These are phyloP conservation scores for Planococcus citri DNA, from an alignment of 1,140 invertebrate genomes.

Conservation along the genomic window DNA sequence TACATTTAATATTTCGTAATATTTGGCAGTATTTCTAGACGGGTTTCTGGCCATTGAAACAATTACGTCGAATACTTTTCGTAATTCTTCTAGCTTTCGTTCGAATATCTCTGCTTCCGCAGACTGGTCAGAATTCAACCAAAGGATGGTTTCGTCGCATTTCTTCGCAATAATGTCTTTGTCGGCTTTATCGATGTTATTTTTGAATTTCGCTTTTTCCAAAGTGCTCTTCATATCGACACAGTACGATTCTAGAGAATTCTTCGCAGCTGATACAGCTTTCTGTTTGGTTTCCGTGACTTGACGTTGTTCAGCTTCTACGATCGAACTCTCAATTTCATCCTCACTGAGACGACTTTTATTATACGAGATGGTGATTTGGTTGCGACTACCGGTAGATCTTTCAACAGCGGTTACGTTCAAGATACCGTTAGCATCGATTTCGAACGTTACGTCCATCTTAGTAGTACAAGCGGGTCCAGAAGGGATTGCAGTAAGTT, in stretches of 20 bases:
- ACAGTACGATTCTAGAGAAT: no score
- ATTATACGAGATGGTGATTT: conserved; percentile 96
- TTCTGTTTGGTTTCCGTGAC: no score
- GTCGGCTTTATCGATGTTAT: conserved; percentile 78
- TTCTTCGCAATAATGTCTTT: conserved; percentile 77
- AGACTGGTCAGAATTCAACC: conserved; percentile 87
- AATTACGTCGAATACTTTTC: no score
- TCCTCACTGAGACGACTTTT: conserved; percentile 90
- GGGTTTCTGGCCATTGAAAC: no score
- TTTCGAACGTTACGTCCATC: conserved; percentile 86
- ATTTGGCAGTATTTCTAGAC: no score
- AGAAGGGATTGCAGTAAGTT: conserved; percentile 86
- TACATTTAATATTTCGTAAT: no score
- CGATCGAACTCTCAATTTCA: no score
- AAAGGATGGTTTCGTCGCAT: conserved; percentile 84
- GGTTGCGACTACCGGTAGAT: conserved; percentile 92
- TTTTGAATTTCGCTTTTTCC: conserved; percentile 79
- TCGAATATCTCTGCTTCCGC: conserved; percentile 90
- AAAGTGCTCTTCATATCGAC: conserved; percentile 92
- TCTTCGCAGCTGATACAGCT: no score
- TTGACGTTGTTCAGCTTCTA: no score
- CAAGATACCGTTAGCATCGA: no score
- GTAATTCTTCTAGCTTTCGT: no score
- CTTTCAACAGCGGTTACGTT: conserved; percentile 82
- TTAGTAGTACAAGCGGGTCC: conserved; percentile 87